Base-by-base conservation (phyloP, 2,888 invertebrate species). In the Cataglyphis livida region DNA sequence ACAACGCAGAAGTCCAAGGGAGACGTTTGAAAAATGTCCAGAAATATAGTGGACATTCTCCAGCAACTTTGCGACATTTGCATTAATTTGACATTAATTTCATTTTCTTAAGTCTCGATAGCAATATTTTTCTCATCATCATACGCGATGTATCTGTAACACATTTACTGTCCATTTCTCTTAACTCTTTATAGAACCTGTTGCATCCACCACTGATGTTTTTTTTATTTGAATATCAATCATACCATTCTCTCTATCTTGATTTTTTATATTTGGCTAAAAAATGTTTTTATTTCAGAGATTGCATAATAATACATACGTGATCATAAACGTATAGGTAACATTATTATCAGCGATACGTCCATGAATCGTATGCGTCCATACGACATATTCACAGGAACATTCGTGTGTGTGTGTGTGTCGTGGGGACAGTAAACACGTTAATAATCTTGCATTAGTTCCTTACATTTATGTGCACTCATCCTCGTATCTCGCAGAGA, bases 401-500 rank as follows among this genome's bases (percentile, higher is more conserved):
- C 21, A 7, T 25, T 59, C 12, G 35, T 21, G 10, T 32, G 28
- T 28, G 28, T 28, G 28, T 28, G 28, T 28, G n/a, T 10, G 59
- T 3, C 25, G 35, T 28, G 18, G 32, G 9, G 38, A 41, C 12
- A 61, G 25, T 35, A 35, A 64, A n/a, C 32, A n/a, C 32, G 25
- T 73, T 41, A 61, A 7, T 48, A 32, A 65, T 51, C 54, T 41
- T 57, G 35, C n/a, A n/a, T 32, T 32, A 28, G 6, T 68, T 78
- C 10, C 28, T 68, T 54, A 25, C 32, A 48, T 76, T 66, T 76
- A 76, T 7, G 38, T 5, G n/a, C n/a, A 32, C 15, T 75, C 15
- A 6, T 78, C 18, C 38, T 68, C 21, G 9, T 28, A 57, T n/a
- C 21, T 76, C 28, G 54, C 32, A 21, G 35, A 48, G 41, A n/a